Evolutionary conservation across 2,888 invertebrate genomes (phyloP).

Genomic region (Pyrochroa serraticornis): DNA sequence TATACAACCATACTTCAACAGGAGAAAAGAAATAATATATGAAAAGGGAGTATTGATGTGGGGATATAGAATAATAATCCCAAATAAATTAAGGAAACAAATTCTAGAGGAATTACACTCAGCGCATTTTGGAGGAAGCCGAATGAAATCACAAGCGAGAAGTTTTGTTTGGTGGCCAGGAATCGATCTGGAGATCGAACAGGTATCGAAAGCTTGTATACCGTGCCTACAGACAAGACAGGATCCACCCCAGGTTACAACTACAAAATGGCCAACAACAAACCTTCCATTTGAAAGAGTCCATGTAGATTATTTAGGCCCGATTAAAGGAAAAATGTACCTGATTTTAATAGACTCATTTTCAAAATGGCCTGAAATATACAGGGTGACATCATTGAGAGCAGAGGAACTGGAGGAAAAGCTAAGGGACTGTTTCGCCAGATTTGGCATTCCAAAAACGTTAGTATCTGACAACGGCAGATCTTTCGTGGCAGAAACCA

Average conservation of each 20-base stretch:
- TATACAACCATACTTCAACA: too few relatives aligned
- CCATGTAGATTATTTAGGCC: conserved; percentile 3
- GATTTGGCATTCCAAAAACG: too few relatives aligned
- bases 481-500: too few relatives aligned
- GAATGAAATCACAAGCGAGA: conserved; percentile 7
- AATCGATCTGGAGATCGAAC: not conserved
- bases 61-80: conserved; percentile 1
- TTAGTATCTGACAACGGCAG: too few relatives aligned
- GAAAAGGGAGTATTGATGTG: not conserved
- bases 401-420: too few relatives aligned
- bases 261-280: not conserved
- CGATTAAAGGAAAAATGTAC: not conserved
- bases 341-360: not conserved
- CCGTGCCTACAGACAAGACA: not conserved
- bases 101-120: conserved; percentile 1
- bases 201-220: not conserved
- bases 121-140: conserved; percentile 5
- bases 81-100: not conserved
- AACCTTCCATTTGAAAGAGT: not conserved
- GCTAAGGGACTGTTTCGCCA: too few relatives aligned
- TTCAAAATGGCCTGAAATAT: too few relatives aligned
- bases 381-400: too few relatives aligned
- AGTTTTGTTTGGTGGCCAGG: conserved; percentile 12
- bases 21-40: too few relatives aligned
- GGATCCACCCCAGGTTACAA: not conserved